These are phyloP conservation scores for Brachynemurus nebulosus DNA, from an alignment of 2,888 invertebrate species.

Conservation along the genomic window DNA sequence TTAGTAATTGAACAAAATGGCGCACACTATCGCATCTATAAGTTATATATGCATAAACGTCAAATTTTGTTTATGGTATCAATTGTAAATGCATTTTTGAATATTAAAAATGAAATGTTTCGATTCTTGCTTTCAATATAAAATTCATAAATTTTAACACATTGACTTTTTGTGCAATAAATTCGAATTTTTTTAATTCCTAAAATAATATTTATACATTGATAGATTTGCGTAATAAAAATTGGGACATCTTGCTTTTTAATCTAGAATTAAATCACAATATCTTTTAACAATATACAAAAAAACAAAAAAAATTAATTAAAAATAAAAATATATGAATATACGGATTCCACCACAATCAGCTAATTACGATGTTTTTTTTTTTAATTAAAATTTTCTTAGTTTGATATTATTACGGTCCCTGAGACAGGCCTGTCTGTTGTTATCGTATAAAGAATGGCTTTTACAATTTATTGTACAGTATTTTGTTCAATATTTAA, in stretches of 20 bases:
- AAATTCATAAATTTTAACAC: too few species aligned
- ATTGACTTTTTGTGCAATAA: slow-evolving; percentile 1
- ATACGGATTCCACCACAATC: too few species aligned
- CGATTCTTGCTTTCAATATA: too few species aligned
- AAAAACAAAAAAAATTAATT: too few species aligned
- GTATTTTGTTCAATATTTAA: neutral
- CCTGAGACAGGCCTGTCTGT: slow-evolving; percentile 1
- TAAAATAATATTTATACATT: neutral
- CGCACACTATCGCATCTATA: too few species aligned
- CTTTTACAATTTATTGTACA: neutral
- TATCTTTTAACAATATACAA: neutral
- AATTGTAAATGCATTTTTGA: too few species aligned
- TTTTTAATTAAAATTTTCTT: neutral
- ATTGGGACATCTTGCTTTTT: neutral
- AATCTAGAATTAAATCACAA: neutral
- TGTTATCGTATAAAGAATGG: neutral
- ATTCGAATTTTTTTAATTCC: neutral
- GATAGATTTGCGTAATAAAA: neutral
- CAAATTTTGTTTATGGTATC: too few species aligned
- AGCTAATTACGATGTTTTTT: too few species aligned
- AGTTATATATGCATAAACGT: too few species aligned
- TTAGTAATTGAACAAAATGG: too few species aligned
- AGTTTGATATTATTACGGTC: neutral
- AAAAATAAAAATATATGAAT: too few species aligned
- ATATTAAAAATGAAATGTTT: too few species aligned